Evolutionary conservation across 2,797 vertebrate species (phyloP).

Genomic region (Enteromius mattozi): DNA sequence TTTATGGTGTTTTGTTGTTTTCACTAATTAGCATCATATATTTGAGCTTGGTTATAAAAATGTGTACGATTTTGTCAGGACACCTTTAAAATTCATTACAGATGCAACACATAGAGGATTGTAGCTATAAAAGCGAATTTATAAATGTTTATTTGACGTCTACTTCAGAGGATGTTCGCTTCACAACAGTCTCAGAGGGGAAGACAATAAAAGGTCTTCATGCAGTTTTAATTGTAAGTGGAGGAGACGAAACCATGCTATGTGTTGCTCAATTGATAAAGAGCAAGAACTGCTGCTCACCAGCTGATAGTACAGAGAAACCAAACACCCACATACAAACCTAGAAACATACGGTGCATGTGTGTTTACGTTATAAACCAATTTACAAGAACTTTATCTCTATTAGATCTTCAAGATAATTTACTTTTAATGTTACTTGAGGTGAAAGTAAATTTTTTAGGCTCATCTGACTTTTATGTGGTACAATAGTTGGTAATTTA

Average conservation of each 20-base stretch:
- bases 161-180: background rate
- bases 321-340: slow-evolving; percentile 50
- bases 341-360: slow-evolving; percentile 24
- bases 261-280: slow-evolving; percentile 51
- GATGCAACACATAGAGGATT: background rate
- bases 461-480: background rate
- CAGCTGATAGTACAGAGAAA: slow-evolving; percentile 54
- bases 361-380: slow-evolving; percentile 26
- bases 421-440: slow-evolving; percentile 7
- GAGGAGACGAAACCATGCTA: slow-evolving; percentile 48
- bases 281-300: slow-evolving; percentile 44
- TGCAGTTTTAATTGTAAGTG: slow-evolving; percentile 61
- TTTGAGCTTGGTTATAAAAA: background rate
- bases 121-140: slow-evolving; percentile 6
- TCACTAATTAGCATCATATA: slow-evolving; percentile 16
- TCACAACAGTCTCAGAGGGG: slow-evolving; percentile 24
- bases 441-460: background rate
- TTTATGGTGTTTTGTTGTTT: background rate
- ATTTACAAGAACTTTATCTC: background rate
- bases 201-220: slow-evolving; percentile 54
- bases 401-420: slow-evolving; percentile 6
- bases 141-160: slow-evolving; percentile 14
- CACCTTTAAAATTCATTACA: slow-evolving; percentile 1
- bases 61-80: background rate
- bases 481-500: background rate